These are phyloP conservation scores for Microplitis mediator DNA, from an alignment of 1,140 invertebrate genomes.

Conservation along the genomic window DNA sequence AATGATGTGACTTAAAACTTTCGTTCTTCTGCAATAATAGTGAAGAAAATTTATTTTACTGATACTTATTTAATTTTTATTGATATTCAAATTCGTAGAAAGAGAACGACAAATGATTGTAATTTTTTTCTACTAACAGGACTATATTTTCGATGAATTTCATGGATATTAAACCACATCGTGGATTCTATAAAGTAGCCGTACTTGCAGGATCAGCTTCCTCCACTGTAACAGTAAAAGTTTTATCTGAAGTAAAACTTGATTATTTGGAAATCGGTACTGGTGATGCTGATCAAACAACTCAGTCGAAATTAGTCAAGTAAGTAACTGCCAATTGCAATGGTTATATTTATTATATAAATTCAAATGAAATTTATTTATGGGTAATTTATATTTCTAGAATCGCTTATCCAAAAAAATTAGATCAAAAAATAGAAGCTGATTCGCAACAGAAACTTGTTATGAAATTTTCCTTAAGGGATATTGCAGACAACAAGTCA, in stretches of 20 bases:
- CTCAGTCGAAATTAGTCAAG: conserved; percentile 77
- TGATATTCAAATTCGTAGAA: neutral
- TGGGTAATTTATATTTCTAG: conserved; percentile 50
- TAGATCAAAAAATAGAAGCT: conserved; percentile 72
- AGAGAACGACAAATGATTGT: neutral
- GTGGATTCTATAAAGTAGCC: conserved; percentile 84
- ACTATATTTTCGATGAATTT: conserved; percentile 83
- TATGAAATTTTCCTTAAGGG: conserved; percentile 80
- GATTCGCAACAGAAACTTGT: conserved; percentile 90
- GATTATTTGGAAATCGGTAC: conserved; percentile 87
- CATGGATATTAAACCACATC: conserved; percentile 76
- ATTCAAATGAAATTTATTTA: too few species aligned
- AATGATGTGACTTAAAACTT: conserved; percentile 41
- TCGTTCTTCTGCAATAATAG: conserved; percentile 42
- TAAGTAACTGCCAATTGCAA: conserved; percentile 47
- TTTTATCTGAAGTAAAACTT: conserved; percentile 75
- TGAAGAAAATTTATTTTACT: conserved; percentile 32
- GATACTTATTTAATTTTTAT: conserved; percentile 19
- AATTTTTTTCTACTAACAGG: conserved; percentile 43
- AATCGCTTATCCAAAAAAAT: conserved; percentile 74
- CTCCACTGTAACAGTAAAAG: conserved; percentile 75
- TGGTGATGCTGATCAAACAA: conserved; percentile 86
- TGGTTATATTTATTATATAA: neutral
- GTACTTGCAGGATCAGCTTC: conserved; percentile 70
- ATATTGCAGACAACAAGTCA: conserved; percentile 71